A percentile compares a stretch with the other conserved stretches of the same genome.
phyloP scores from a whole-genome alignment of 2,888 invertebrate species.

The Drosophila dives region DNA sequence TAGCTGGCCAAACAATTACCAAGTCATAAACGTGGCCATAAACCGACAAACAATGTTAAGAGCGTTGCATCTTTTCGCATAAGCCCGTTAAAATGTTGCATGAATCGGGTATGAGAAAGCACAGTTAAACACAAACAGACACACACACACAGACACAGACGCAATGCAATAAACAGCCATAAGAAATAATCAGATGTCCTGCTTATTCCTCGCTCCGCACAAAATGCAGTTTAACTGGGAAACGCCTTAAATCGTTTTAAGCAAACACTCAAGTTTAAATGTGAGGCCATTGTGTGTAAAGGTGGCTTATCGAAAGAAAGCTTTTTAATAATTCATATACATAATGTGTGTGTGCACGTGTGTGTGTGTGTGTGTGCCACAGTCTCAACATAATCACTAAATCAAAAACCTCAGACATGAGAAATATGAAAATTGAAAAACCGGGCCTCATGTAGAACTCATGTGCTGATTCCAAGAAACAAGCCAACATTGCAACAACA shows the following conservation, averaged over 20 bases:
- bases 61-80: slow-evolving; percentile 23
- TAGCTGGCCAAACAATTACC: slow-evolving; percentile 62
- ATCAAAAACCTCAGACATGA: slow-evolving; percentile 67
- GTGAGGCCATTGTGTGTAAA: slow-evolving; percentile 58
- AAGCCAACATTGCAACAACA: slow-evolving; percentile 3
- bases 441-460: slow-evolving; percentile 40
- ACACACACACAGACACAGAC: slow-evolving; percentile 1
- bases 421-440: slow-evolving; percentile 81
- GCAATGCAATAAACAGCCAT: slow-evolving; percentile 9
- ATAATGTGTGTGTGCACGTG: slow-evolving; percentile 32
- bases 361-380: neutral
- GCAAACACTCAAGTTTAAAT: slow-evolving; percentile 63
- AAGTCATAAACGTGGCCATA: slow-evolving; percentile 52
- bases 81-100: slow-evolving; percentile 10
- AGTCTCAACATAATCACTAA: slow-evolving; percentile 63
- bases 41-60: slow-evolving; percentile 41
- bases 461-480: slow-evolving; percentile 35
- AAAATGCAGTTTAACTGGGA: slow-evolving; percentile 21
- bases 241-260: slow-evolving; percentile 72
- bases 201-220: slow-evolving; percentile 37
- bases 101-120: slow-evolving; percentile 20
- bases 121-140: slow-evolving; percentile 3
- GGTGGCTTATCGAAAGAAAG: slow-evolving; percentile 72
- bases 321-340: slow-evolving; percentile 71
- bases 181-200: slow-evolving; percentile 69